These are phyloP conservation scores for Tinea semifulvella DNA, from an alignment of 2,888 invertebrate species.

Conservation along the genomic window DNA sequence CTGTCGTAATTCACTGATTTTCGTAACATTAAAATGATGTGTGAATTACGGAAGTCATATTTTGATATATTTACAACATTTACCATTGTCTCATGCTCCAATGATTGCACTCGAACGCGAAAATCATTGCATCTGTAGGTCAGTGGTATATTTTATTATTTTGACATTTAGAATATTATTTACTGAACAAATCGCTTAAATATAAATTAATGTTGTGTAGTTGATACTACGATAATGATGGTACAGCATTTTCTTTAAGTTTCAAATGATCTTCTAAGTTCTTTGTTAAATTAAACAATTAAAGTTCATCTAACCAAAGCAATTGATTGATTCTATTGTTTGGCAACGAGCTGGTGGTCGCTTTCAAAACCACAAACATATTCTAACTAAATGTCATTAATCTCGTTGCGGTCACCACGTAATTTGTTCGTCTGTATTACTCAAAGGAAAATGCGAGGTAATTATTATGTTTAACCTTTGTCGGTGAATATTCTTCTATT, in stretches of 20 bases:
- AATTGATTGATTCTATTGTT: background rate
- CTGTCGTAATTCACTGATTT: constrained; percentile 10
- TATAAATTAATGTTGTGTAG: too few species aligned
- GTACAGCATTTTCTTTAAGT: background rate
- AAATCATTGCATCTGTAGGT: too few species aligned
- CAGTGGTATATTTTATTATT: too few species aligned
- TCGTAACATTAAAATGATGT: constrained; percentile 9
- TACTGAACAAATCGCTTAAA: too few species aligned
- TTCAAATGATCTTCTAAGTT: background rate
- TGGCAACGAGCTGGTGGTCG: constrained; percentile 5
- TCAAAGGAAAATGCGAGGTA: too few species aligned
- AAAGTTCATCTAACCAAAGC: constrained; percentile 3
- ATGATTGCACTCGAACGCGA: too few species aligned
- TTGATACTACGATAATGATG: too few species aligned
- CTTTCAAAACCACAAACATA: constrained; percentile 8
- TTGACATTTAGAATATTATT: too few species aligned
- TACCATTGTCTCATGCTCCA: too few species aligned
- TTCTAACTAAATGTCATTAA: constrained; percentile 4
- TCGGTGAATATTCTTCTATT: too few species aligned
- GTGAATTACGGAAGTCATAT: background rate
- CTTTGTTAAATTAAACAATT: constrained; percentile 4
- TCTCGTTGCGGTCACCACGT: constrained; percentile 4
- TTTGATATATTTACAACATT: too few species aligned
- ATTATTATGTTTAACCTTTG: too few species aligned
- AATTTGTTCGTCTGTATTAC: background rate